Base-by-base conservation (phyloP, 2,888 invertebrate genomes). In the Lycia hirtaria region DNA sequence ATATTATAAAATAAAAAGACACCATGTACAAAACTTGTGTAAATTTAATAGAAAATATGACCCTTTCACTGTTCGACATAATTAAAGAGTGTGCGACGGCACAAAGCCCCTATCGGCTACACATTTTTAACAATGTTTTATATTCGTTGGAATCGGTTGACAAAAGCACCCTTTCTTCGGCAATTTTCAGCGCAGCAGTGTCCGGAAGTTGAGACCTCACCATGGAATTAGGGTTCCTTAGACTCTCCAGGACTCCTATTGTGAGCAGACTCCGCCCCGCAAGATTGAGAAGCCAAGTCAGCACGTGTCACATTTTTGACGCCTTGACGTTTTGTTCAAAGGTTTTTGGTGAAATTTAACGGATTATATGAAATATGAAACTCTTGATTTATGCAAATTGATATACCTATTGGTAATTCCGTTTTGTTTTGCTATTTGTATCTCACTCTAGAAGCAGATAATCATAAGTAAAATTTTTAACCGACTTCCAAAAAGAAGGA, bases 31-130 rank as follows among this genome's bases (percentile, higher is more conserved):
- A 44, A 60, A 68, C 75, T 81, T 83, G 81, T 84, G 78, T 76
- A 87, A 88, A 87, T 85, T 90, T 87, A 89, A 89, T 91, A 90
- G 88, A 91, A 90, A 91, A 90, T 88, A 85, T 91, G 91, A 91
- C 92, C 92, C 92, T 88, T 92, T 88, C 83, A 86, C 86, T 84
- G 87, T 88, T 88, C 86, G 76, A 85, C 77, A 88, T 92, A 92
- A 92, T 92, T 91, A 86, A 88, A 83, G 90, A 88, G 92, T 88
- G 83, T 83, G 86, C 84, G 68, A 81, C 76, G 69, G 78, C 67
- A 90, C 89, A 91, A 91, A 83, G 78, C 72, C 78, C 71, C 83
- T 83, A 89, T 91, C 88, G 83, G 88, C 89, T 81, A 88, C 89
- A 87, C 78, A 79, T 85, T 86, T 82, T 82, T 84, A 87, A 85